Evolutionary conservation across 1,140 invertebrate genomes (phyloP).

Genomic region (Danaus melanippus): DNA sequence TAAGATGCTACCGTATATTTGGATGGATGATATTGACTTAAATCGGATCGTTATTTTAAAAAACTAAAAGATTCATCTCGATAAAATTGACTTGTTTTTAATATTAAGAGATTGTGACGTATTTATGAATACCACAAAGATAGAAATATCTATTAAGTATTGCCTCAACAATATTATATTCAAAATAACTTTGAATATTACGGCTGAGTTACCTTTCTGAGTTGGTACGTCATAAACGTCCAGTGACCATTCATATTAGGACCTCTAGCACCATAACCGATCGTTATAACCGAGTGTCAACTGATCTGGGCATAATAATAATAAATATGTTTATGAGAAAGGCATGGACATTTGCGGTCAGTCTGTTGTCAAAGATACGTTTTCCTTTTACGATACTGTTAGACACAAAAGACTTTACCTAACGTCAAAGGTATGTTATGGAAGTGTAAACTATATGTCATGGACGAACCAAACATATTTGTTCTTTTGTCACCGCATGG

Average conservation of each 20-base stretch:
- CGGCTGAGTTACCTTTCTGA: too few relatives aligned
- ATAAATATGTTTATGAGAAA: conserved; percentile 17
- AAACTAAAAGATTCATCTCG: too few relatives aligned
- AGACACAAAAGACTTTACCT: conserved; percentile 13
- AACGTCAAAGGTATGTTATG: conserved; percentile 6
- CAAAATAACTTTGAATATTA: too few relatives aligned
- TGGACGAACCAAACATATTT: too few relatives aligned
- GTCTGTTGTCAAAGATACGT: conserved; percentile 12
- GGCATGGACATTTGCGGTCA: conserved; percentile 11
- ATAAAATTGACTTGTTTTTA: too few relatives aligned
- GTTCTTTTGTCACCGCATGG: not conserved
- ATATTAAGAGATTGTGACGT: too few relatives aligned
- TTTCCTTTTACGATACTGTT: conserved; percentile 16
- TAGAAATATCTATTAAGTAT: too few relatives aligned
- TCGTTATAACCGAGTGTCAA: not conserved
- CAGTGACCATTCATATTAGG: not conserved
- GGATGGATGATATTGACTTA: too few relatives aligned
- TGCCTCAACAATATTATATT: too few relatives aligned
- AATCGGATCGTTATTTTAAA: too few relatives aligned
- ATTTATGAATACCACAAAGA: too few relatives aligned
- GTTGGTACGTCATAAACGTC: not conserved
- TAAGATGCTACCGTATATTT: too few relatives aligned
- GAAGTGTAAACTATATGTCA: conserved; percentile 3
- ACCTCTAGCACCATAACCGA: not conserved
- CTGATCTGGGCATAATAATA: conserved; percentile 12